Base-by-base conservation (phyloP, 2,888 invertebrate species). In the Mamestra brassicae region DNA sequence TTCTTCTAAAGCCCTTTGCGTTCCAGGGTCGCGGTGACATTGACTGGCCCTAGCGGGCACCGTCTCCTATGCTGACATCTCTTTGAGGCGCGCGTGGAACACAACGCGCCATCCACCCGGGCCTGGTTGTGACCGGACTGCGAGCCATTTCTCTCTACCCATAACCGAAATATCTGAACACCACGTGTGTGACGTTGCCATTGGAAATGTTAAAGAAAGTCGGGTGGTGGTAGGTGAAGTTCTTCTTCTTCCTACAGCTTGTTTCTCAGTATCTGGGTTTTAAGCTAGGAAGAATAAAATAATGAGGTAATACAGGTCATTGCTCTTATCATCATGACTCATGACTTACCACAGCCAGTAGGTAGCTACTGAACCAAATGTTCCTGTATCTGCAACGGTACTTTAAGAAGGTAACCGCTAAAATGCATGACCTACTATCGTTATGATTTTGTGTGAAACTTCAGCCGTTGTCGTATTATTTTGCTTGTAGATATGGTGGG, bases 341-440 rank as follows among this genome's bases (percentile, higher is more conserved):
- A 81, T 47, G 47, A 57, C 81, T 57, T 26, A 71, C 66, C 42
- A 38, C 54, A 34, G 74, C 66, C 52, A 42, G 79, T 70, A 71
- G 65, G 73, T 74, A 77, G 63, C 61, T 65, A 63, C 65, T 69
- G 76, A 78, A 69, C 65, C 42, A 73, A 73, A 71, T 81, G 65
- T 65, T 75, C 57, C 74, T 64, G 66, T 57, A 63, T 62, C 50
- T 26, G 26, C 71, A 87, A 80, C 85, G 87, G 87, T 87, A 85
- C 72, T 38, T 67, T 36, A 62, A 78, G 87, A 76, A 69, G 67
- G 67, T 65, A 50, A 83, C 74, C 68, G 74, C 73, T 71, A 64
- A 76, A 74, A 72, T 76, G 62, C 69, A 76, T 76, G 76, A 76
- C 85, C 80, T 57, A 77, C 81, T 75, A 68, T 71, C 58, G 42